Percentiles rank a stretch among this genome's conserved stretches.
Evolutionary conservation across 2,888 invertebrate species (phyloP).

Genomic region (Spodoptera exigua): DNA sequence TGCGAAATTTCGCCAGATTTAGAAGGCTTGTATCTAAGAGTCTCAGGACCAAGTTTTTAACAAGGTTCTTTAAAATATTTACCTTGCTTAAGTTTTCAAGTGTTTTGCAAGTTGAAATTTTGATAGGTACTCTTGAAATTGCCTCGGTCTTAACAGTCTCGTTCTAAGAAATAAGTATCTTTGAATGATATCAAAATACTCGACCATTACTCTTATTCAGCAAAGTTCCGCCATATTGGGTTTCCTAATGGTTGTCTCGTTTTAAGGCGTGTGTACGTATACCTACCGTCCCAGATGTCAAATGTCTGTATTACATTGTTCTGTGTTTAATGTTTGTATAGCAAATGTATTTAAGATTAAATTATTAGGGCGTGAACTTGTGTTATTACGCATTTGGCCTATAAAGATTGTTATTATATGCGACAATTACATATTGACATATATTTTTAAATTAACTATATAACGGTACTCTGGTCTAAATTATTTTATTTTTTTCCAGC

Average conservation of each 20-base stretch:
- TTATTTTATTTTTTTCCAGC: constrained; percentile 62
- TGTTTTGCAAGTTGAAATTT: not conserved
- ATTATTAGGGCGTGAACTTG: no score
- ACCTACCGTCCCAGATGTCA: constrained; percentile 18
- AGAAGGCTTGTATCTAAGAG: constrained; percentile 12
- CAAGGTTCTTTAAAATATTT: constrained; percentile 41
- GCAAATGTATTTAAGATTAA: no score
- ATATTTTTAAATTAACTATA: no score
- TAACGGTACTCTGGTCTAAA: no score
- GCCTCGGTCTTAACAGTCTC: not conserved
- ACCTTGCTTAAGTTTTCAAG: constrained; percentile 13
- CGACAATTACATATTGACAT: no score
- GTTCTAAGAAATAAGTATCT: constrained; percentile 1
- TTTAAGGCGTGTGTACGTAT: constrained; percentile 3
- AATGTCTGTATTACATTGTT: constrained; percentile 1
- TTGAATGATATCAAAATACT: constrained; percentile 32
- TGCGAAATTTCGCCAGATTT: constrained; percentile 1
- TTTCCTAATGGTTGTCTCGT: constrained; percentile 28
- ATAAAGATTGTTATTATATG: no score
- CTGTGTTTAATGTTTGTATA: not conserved
- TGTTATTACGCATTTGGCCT: no score
- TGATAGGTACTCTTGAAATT: not conserved
- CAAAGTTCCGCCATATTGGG: constrained; percentile 31
- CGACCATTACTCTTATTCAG: constrained; percentile 8
- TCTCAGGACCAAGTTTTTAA: constrained; percentile 27